A percentile compares a stretch with the other conserved stretches of the same genome.
phyloP scores from a whole-genome alignment of 2,888 invertebrate species.

The Limnephilus rhombicus region DNA sequence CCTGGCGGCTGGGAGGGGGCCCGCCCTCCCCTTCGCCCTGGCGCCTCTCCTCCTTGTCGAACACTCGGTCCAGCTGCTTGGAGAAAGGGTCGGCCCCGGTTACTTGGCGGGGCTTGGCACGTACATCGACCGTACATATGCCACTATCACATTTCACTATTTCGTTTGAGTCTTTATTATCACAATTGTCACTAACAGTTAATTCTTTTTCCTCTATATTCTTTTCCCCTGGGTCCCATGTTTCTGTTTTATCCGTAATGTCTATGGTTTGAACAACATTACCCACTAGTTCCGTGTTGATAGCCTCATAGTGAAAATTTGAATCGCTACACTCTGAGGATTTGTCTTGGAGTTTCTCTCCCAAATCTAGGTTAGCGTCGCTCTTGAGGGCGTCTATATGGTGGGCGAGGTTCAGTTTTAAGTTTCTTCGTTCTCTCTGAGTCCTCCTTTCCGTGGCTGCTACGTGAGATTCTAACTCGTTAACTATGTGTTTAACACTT shows the following conservation, averaged over 20 bases:
- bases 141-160: constrained; percentile 78
- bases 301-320: constrained; percentile 65
- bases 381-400: constrained; percentile 76
- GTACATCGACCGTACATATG: constrained; percentile 72
- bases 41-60: constrained; percentile 81
- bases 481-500: constrained; percentile 85
- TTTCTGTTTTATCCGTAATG: constrained; percentile 77
- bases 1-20: constrained; percentile 79
- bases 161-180: constrained; percentile 71
- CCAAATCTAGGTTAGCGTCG: constrained; percentile 70
- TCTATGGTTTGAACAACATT: constrained; percentile 59
- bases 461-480: constrained; percentile 82
- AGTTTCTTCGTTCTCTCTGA: constrained; percentile 69
- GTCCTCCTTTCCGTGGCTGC: constrained; percentile 71
- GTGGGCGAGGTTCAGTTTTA: constrained; percentile 78
- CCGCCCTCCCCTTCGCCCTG: constrained; percentile 66
- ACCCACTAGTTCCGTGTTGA: constrained; percentile 67
- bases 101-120: constrained; percentile 71
- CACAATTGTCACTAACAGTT: constrained; percentile 70
- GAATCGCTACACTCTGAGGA: constrained; percentile 68
- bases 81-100: constrained; percentile 82
- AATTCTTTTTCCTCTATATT: constrained; percentile 60
- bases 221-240: constrained; percentile 83
- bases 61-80: constrained; percentile 83
- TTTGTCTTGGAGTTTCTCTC: constrained; percentile 68